phyloP scores from a whole-genome alignment of 2,888 invertebrate genomes.

The Dryocosmus kuriphilus region DNA sequence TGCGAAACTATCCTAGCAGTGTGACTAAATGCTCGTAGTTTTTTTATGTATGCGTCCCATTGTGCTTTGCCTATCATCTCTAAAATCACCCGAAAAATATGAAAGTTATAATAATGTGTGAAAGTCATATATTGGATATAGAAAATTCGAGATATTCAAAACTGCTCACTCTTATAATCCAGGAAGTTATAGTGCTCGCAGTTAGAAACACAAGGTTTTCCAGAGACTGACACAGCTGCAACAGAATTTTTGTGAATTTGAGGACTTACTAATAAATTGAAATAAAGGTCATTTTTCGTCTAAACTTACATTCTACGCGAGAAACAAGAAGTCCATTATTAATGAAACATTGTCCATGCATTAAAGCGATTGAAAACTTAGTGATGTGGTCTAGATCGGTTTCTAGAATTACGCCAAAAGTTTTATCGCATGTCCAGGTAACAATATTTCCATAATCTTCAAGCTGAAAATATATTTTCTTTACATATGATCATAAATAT shows the following conservation, averaged over 20 bases:
- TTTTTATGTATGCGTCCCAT: constrained; percentile 73
- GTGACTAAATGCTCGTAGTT: constrained; percentile 66
- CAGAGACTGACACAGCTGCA: constrained; percentile 81
- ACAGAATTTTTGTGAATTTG: constrained; percentile 7
- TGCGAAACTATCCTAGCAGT: constrained; percentile 68
- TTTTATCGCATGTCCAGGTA: constrained; percentile 88
- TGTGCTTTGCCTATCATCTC: constrained; percentile 70
- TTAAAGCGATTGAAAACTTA: constrained; percentile 85
- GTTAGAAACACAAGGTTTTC: constrained; percentile 80
- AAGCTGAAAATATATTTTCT: constrained; percentile 79
- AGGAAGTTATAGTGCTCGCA: constrained; percentile 76
- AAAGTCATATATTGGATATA: not conserved
- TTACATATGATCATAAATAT: too few relatives aligned
- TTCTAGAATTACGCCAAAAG: constrained; percentile 86
- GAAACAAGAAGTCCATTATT: constrained; percentile 88
- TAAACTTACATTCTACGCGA: constrained; percentile 87
- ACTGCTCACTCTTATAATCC: constrained; percentile 61
- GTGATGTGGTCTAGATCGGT: constrained; percentile 88
- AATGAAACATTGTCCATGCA: constrained; percentile 85
- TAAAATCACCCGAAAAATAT: constrained; percentile 46
- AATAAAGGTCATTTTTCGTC: not conserved
- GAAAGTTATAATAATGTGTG: not conserved
- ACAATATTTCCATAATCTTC: constrained; percentile 88
- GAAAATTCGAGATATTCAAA: not conserved
- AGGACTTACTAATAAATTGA: not conserved